A percentile compares a stretch with the other conserved stretches of the same genome.
phyloP scores from a whole-genome alignment of 1,140 invertebrate species.

The Tetramorium simillimum region DNA sequence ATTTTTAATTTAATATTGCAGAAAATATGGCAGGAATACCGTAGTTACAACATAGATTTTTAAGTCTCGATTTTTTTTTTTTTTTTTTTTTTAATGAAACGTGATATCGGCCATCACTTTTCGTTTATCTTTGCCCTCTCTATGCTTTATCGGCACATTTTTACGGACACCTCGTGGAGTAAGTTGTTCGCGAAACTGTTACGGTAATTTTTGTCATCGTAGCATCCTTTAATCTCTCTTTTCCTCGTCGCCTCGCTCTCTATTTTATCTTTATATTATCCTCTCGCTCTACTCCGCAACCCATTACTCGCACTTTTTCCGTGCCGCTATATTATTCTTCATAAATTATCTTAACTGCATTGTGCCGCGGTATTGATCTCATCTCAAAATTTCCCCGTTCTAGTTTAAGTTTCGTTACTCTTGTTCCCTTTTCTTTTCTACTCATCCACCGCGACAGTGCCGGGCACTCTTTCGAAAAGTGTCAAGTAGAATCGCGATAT shows the following conservation, averaged over 20 bases:
- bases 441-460: neutral
- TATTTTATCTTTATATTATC: neutral
- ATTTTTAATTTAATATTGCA: slow-evolving; percentile 54
- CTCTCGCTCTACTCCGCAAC: neutral
- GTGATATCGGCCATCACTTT: slow-evolving; percentile 34
- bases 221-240: neutral
- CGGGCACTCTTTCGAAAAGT: neutral
- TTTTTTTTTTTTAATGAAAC: slow-evolving; percentile 49
- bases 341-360: slow-evolving; percentile 47
- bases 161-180: neutral
- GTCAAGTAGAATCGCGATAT: neutral
- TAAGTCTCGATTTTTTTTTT: slow-evolving; percentile 51
- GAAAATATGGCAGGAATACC: slow-evolving; percentile 40
- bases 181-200: neutral
- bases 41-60: slow-evolving; percentile 53
- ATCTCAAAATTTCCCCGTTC: neutral
- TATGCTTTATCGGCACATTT: neutral
- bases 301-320: neutral
- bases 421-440: neutral
- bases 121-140: slow-evolving; percentile 23
- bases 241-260: neutral
- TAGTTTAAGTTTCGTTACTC: neutral
- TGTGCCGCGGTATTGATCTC: slow-evolving; percentile 22
- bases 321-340: slow-evolving; percentile 4
- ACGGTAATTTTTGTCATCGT: neutral